These are phyloP conservation scores for Daptonema setosum DNA, from an alignment of 2,888 invertebrate genomes.

Conservation along the genomic window DNA sequence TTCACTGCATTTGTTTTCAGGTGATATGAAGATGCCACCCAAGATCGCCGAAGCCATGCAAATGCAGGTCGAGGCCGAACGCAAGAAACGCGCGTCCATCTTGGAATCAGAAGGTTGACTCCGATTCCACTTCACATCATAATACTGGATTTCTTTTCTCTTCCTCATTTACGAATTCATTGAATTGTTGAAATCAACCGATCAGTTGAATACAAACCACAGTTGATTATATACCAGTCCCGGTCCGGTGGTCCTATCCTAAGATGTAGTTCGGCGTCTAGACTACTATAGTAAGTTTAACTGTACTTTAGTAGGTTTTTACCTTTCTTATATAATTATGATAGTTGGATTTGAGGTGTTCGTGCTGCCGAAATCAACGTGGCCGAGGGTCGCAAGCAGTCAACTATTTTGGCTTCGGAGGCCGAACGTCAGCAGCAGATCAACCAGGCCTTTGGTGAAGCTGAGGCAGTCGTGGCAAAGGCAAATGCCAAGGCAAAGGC, in stretches of 20 bases:
- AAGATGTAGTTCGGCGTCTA: too few species aligned
- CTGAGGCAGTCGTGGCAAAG: conserved; percentile 63
- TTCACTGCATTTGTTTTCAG: too few species aligned
- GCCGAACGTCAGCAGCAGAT: conserved; percentile 80
- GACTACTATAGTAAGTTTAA: too few species aligned
- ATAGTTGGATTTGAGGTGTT: conserved; percentile 27
- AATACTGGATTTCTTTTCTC: not conserved
- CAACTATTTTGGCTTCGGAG: conserved; percentile 79
- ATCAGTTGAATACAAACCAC: too few species aligned
- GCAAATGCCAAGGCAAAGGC: conserved; percentile 72
- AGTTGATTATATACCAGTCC: not conserved
- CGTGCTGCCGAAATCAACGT: conserved; percentile 55
- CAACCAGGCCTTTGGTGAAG: conserved; percentile 48
- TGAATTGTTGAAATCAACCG: not conserved
- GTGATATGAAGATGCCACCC: conserved; percentile 64
- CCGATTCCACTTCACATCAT: not conserved
- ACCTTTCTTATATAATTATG: too few species aligned
- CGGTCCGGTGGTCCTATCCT: too few species aligned
- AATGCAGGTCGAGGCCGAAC: conserved; percentile 97
- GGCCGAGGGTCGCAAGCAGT: conserved; percentile 77
- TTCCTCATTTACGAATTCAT: too few species aligned
- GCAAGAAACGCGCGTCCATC: conserved; percentile 82
- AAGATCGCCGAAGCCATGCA: conserved; percentile 98
- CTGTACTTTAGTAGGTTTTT: too few species aligned
- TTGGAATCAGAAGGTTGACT: conserved; percentile 75